Conservation (phyloP, 2,113 vertebrate species). For the Chaetodon auriga region DNA sequence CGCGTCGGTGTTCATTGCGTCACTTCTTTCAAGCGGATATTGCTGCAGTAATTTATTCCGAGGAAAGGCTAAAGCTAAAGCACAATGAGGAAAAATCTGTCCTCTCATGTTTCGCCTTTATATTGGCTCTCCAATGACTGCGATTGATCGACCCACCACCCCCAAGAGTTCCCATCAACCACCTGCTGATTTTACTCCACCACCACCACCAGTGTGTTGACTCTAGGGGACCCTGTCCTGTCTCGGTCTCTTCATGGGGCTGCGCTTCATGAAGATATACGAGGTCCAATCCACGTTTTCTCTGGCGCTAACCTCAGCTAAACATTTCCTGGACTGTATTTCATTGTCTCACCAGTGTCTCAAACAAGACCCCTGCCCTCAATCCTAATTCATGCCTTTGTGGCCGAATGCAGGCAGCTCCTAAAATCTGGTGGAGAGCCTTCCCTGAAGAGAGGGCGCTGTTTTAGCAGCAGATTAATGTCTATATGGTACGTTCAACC, state of each 20-base stretch:
- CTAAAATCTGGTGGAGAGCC: too few species aligned
- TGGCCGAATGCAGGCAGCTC: too few species aligned
- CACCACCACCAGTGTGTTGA: background rate
- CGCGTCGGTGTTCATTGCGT: background rate
- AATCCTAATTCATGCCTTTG: too few species aligned
- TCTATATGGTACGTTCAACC: too few species aligned
- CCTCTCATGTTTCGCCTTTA: background rate
- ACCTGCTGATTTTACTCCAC: background rate
- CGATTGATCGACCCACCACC: background rate
- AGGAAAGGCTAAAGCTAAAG: background rate
- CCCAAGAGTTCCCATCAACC: background rate
- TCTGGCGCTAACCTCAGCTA: background rate
- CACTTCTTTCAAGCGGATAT: background rate
- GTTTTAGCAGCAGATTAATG: background rate
- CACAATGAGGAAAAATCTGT: background rate
- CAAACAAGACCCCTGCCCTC: background rate
- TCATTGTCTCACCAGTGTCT: background rate
- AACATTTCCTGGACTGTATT: background rate
- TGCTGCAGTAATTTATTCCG: background rate
- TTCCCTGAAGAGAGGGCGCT: background rate
- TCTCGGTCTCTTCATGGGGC: background rate
- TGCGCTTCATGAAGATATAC: background rate
- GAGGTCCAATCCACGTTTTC: background rate
- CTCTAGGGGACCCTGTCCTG: background rate
- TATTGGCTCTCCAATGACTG: background rate